A percentile compares a stretch with the other conserved stretches of the same genome.
Conservation (phyloP, 2,888 invertebrate species). For the Azorinus chamasolen region DNA sequence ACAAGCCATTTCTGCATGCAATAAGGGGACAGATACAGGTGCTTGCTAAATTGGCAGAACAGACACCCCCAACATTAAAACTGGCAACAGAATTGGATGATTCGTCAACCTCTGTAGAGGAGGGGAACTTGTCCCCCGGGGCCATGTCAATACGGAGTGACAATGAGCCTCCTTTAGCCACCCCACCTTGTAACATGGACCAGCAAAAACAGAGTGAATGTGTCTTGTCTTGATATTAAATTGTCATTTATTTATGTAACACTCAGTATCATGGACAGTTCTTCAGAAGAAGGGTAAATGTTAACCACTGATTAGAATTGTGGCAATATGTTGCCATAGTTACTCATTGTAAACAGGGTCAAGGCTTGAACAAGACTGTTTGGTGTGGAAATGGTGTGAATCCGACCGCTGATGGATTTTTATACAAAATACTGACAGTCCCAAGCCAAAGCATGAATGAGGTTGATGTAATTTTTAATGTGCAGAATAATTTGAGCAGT, state of each 20-base stretch:
- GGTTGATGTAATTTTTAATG: no score
- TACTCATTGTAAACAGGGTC: no score
- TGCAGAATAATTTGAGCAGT: no score
- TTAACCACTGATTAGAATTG: no score
- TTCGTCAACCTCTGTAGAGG: slow-evolving; percentile 65
- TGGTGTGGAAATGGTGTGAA: no score
- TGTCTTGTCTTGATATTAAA: slow-evolving; percentile 65
- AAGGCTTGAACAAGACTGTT: no score
- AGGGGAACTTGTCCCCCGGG: slow-evolving; percentile 77
- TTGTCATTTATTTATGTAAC: background rate
- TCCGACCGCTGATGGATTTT: no score
- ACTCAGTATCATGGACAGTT: no score
- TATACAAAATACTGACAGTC: no score
- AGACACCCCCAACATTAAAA: slow-evolving; percentile 75
- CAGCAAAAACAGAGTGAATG: slow-evolving; percentile 73
- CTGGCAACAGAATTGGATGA: slow-evolving; percentile 58
- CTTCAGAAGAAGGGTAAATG: no score
- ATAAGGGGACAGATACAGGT: slow-evolving; percentile 80
- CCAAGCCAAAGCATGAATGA: no score
- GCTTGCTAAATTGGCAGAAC: slow-evolving; percentile 79
- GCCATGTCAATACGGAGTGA: slow-evolving; percentile 74
- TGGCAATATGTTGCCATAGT: no score
- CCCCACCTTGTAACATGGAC: slow-evolving; percentile 42
- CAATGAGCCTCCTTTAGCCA: slow-evolving; percentile 51
- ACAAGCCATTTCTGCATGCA: slow-evolving; percentile 84